Base-by-base conservation (phyloP, 1,140 invertebrate genomes). In the Nephotettix cincticeps region DNA sequence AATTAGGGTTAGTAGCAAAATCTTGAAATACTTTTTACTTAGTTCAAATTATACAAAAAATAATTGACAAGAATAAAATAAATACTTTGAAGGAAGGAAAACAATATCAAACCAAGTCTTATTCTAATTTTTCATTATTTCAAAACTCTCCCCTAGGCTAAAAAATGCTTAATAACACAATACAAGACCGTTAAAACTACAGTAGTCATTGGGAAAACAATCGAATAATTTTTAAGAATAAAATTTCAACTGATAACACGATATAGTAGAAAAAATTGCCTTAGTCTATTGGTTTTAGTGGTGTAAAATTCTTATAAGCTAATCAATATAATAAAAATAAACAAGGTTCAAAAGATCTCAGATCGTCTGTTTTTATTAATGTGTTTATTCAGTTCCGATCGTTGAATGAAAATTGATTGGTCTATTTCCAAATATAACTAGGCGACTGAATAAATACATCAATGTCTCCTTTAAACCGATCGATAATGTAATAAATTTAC, bases 401-500 rank as follows among this genome's bases (percentile, higher is more conserved):
- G 14, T 6, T 14, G 32, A 6, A 36, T 36, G 32, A 14, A 36
- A 36, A 4, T 36, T 36, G 14, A 36, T 36, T 36, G 4, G 14
- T 14, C 4, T 14, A 36, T 36, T 6, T 36, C 32, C 4, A 36
- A 36, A 36, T 4, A 6, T n/a, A n/a, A 14, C 32, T 36, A 14
- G 32, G 32, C 32, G 32, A 36, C 56, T 27, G 27, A 61, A 61
- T 61, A 61, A 61, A 61, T 61, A 25, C 56, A 61, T 27, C 28
- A 61, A 61, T 61, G 28, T 27, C 28, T 61, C 56, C n/a, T 27
- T 23, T 61, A 27, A 61, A 61, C 56, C 21, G 25, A 61, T 61
- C 56, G 25, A 61, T 61, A 61, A 61, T 28, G 23, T 61, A 61
- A n/a, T 51, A 51, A 51, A 51, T 51, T 51, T 51, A 51, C 47